phyloP scores from a whole-genome alignment of 2,888 invertebrate genomes.

The Epinotia ramella region DNA sequence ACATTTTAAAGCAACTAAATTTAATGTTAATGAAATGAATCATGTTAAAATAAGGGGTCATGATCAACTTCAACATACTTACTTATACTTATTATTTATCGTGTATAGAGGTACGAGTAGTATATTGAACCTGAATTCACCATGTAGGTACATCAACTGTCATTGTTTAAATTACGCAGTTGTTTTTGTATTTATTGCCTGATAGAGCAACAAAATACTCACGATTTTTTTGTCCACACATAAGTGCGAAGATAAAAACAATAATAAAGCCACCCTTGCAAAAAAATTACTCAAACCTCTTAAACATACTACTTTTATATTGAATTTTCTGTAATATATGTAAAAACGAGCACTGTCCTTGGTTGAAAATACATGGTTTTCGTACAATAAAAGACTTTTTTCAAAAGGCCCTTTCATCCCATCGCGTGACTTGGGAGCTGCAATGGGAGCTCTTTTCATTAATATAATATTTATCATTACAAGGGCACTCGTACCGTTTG shows the following conservation, averaged over 20 bases:
- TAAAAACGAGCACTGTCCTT: slow-evolving; percentile 35
- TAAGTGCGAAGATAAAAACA: neutral
- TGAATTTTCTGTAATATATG: neutral
- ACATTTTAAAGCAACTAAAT: neutral
- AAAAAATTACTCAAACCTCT: neutral
- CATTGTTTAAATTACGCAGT: too few relatives aligned
- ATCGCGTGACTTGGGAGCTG: slow-evolving; percentile 63
- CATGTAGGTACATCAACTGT: too few relatives aligned
- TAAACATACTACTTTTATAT: neutral
- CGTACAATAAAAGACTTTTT: slow-evolving; percentile 52
- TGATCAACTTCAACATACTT: too few relatives aligned
- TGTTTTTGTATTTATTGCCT: too few relatives aligned
- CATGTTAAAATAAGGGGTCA: neutral
- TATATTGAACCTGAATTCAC: too few relatives aligned
- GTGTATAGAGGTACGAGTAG: too few relatives aligned
- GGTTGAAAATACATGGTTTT: slow-evolving; percentile 42
- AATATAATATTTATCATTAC: slow-evolving; percentile 58
- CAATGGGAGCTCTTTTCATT: slow-evolving; percentile 60
- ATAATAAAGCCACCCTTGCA: neutral
- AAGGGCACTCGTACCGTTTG: slow-evolving; percentile 61
- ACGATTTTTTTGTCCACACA: too few relatives aligned
- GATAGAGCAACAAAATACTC: too few relatives aligned
- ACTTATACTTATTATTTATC: too few relatives aligned
- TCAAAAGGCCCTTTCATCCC: slow-evolving; percentile 55
- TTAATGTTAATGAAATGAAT: neutral